phyloP scores from a whole-genome alignment of 2,888 invertebrate species.

The Eupithecia abbreviata region DNA sequence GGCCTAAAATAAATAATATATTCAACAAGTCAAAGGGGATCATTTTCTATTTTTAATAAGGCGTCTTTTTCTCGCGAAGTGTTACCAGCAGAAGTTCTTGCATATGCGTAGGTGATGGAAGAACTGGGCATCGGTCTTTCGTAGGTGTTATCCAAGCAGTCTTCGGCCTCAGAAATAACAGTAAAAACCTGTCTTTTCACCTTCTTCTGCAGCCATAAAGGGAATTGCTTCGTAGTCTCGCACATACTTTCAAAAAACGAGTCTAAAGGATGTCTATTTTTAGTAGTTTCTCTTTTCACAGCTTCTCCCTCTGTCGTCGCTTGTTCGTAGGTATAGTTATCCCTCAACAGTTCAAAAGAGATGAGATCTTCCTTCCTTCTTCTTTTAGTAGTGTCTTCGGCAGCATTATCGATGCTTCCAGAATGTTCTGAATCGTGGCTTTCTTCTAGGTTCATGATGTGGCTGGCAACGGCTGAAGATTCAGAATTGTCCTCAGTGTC shows the following conservation, averaged over 20 bases:
- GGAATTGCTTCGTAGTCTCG: background rate
- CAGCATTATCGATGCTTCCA: background rate
- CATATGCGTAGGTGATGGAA: background rate
- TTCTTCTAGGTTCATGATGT: background rate
- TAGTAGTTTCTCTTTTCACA: background rate
- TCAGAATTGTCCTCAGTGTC: constrained; percentile 6
- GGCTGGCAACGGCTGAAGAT: background rate
- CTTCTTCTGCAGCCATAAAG: background rate
- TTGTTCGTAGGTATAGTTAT: constrained; percentile 4
- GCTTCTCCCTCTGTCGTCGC: background rate
- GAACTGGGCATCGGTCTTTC: background rate
- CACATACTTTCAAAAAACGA: constrained; percentile 12
- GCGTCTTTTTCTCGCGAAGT: background rate
- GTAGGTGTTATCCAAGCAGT: constrained; percentile 2
- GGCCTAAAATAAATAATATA: too few relatives aligned
- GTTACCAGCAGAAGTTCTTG: background rate
- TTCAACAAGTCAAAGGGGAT: too few relatives aligned
- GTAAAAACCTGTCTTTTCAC: constrained; percentile 10
- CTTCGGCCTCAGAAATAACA: constrained; percentile 7
- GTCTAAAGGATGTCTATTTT: constrained; percentile 12
- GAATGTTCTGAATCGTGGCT: constrained; percentile 7
- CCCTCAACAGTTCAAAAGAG: constrained; percentile 1
- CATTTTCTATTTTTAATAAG: background rate
- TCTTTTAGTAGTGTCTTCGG: background rate
- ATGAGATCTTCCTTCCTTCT: constrained; percentile 3